Conservation (phyloP, 2,797 vertebrate species). For the Vultur gryphus region DNA sequence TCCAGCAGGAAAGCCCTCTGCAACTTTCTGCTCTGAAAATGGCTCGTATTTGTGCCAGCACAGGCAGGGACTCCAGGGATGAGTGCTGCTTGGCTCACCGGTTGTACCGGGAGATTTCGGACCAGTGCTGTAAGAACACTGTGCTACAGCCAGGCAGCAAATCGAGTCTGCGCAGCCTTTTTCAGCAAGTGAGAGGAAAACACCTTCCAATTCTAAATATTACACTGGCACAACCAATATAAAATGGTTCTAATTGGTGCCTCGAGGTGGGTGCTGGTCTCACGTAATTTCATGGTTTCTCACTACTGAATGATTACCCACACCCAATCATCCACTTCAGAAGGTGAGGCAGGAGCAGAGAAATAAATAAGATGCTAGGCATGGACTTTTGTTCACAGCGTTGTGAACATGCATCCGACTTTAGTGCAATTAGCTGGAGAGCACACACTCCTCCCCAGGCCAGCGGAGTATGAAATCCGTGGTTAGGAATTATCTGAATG, state of each 20-base stretch:
- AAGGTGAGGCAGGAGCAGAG: not conserved
- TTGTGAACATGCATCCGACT: not conserved
- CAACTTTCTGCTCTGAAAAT: not conserved
- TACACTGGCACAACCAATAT: not conserved
- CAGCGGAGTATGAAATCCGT: not conserved
- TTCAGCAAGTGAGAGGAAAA: not conserved
- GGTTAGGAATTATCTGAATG: not conserved
- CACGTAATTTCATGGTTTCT: accelerated
- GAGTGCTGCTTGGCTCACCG: accelerated
- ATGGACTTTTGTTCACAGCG: not conserved
- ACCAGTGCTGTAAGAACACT: too few species aligned
- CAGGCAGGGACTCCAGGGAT: accelerated
- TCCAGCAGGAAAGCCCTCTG: not conserved
- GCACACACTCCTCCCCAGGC: not conserved
- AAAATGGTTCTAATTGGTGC: not conserved
- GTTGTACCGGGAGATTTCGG: accelerated
- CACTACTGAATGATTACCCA: not conserved
- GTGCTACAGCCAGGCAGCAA: not conserved
- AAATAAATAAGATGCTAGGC: accelerated
- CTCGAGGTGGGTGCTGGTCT: not conserved
- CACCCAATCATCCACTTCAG: not conserved
- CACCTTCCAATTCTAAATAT: not conserved
- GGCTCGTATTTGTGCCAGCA: accelerated
- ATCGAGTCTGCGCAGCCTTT: accelerated
- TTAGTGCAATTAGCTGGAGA: not conserved